A percentile compares a stretch with the other conserved stretches of the same genome.
These are phyloP conservation scores for Lutraria rhynchaena DNA, from an alignment of 1,140 invertebrate genomes.

Conservation along the genomic window DNA sequence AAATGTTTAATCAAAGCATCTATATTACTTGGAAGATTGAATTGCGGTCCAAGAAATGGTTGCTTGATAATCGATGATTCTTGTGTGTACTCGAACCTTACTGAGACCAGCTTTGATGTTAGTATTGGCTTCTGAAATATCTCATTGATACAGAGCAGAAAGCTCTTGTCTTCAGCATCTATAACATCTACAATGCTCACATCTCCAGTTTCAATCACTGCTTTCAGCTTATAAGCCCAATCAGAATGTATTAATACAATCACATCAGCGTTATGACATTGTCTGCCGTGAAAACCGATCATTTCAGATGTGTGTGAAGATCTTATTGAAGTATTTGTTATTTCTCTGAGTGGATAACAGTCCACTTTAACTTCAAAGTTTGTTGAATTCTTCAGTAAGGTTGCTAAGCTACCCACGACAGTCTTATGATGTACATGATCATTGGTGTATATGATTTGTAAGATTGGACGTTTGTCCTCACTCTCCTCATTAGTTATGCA, in stretches of 20 bases:
- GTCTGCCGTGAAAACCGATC: no score
- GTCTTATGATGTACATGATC: slow-evolving; percentile 10
- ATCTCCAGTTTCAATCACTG: slow-evolving; percentile 19
- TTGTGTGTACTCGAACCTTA: slow-evolving; percentile 16
- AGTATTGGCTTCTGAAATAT: slow-evolving; percentile 4
- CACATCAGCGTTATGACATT: not conserved
- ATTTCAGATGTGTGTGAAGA: not conserved
- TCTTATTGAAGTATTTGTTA: not conserved
- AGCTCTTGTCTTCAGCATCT: not conserved
- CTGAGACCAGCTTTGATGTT: slow-evolving; percentile 5
- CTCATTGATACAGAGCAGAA: slow-evolving; percentile 13
- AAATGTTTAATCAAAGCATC: slow-evolving; percentile 40
- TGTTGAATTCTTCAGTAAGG: slow-evolving; percentile 1
- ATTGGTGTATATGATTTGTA: slow-evolving; percentile 6
- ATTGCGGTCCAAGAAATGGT: slow-evolving; percentile 28
- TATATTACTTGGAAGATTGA: slow-evolving; percentile 24
- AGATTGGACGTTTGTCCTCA: not conserved
- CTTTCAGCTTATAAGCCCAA: slow-evolving; percentile 21
- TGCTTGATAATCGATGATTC: not conserved
- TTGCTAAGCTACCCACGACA: not conserved
- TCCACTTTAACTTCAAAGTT: not conserved
- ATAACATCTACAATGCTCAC: not conserved
- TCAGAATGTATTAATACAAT: slow-evolving; percentile 20
- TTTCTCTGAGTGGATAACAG: no score
- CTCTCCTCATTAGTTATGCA: not conserved